Base-by-base conservation (phyloP, 1,140 invertebrate genomes). In the Chlorops oryzae region DNA sequence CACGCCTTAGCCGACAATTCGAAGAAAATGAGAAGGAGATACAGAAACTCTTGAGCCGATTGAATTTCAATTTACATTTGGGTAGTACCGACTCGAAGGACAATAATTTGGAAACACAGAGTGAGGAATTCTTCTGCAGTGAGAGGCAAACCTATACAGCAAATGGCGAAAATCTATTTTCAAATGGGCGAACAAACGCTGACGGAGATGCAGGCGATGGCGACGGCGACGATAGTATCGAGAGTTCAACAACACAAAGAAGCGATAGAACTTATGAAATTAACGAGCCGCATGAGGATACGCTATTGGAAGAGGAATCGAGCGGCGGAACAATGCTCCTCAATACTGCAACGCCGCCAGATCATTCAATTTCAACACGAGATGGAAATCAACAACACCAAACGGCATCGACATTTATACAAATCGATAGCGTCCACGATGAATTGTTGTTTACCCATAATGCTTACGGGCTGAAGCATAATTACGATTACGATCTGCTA, bases 361-460 rank as follows among this genome's bases (percentile, higher is more conserved):
- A 25, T 12, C 24, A 23, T 15, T 12, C 27, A n/a, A 38, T 18
- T 15, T 22, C 39, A 18, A 23, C 39, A 28, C 20, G 22, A 28
- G 20, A n/a, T n/a, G 39, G 18, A 25, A 24, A 4, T 46, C 27
- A 18, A 10, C 18, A 44, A 52, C 17, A 21, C 32, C 18, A 50
- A 39, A 42, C 47, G 15, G 47, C 52, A 1, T 48, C 45, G 0
- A 57, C 51, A 3, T 70, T 60, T 28, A 53, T 70, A 21, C 50
- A 66, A 53, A 62, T 70, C 12, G 67, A 70, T 20, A 34, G 57
- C 1, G n/a, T n/a, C n/a, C n/a, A n/a, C n/a, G 40, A 58, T 6
- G 58, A 61, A 13, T 46, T 51, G 15, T 15, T 70, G 5, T 17
- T 40, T 12, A 39, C 6, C 13, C 21, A 23, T 9, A 41, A 51